These are phyloP conservation scores for Antheraea mylitta DNA, from an alignment of 1,140 invertebrate species.

Conservation along the genomic window DNA sequence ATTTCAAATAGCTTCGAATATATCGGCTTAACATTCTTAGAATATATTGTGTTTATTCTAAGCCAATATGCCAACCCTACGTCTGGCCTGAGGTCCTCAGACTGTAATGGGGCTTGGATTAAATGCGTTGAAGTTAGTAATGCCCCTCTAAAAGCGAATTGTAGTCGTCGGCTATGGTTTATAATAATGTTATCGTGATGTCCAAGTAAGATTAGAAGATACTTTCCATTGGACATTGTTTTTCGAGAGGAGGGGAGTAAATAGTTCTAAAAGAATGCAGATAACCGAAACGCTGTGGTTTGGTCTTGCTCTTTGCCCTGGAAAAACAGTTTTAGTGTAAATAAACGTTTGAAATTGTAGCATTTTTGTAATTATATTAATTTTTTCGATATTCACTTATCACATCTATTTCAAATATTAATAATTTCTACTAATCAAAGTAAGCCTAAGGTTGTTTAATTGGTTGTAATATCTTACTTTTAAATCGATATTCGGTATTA, in stretches of 20 bases:
- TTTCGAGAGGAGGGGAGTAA: constrained; percentile 25
- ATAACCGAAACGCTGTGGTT: not conserved
- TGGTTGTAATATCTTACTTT: too few species aligned
- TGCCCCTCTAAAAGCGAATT: constrained; percentile 59
- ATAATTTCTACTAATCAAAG: too few species aligned
- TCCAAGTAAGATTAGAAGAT: constrained; percentile 53
- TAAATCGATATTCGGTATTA: too few species aligned
- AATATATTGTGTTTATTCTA: not conserved
- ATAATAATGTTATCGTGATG: constrained; percentile 56
- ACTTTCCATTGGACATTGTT: constrained; percentile 37
- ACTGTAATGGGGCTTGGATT: constrained; percentile 47
- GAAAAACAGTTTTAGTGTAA: too few species aligned
- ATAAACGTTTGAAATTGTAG: not conserved
- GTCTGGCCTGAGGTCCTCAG: constrained; percentile 23
- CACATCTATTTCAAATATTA: too few species aligned
- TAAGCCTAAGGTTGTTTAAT: too few species aligned
- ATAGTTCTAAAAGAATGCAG: constrained; percentile 3
- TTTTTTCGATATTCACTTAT: too few species aligned
- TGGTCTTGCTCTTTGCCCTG: not conserved
- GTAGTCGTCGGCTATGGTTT: constrained; percentile 51
- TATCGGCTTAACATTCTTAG: not conserved
- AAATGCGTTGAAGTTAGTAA: constrained; percentile 54
- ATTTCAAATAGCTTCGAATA: not conserved
- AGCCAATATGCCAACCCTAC: constrained; percentile 22
- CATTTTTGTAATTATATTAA: not conserved